These are phyloP conservation scores for Amphiprion clarkii DNA, from an alignment of 2,797 vertebrate species.

Conservation along the genomic window DNA sequence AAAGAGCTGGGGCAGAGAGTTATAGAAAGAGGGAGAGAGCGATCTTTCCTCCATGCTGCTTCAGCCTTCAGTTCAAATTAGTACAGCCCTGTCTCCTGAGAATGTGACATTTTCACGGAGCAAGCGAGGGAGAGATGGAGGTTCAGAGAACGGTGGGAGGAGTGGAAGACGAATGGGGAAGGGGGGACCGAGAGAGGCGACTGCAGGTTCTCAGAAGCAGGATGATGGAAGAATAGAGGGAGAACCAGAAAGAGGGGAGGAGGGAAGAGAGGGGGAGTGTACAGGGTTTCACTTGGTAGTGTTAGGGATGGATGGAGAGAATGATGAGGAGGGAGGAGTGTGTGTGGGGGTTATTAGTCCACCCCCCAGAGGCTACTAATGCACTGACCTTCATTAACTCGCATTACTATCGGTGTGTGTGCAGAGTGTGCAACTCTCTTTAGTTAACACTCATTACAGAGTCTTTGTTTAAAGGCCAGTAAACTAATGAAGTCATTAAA, in stretches of 20 bases:
- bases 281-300: constrained; percentile 52
- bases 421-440: constrained; percentile 64
- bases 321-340: constrained; percentile 61
- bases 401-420: constrained; percentile 74
- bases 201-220: constrained; percentile 62
- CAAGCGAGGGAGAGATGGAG: constrained; percentile 72
- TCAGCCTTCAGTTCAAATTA: constrained; percentile 86
- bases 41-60: constrained; percentile 77
- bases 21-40: constrained; percentile 47
- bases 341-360: constrained; percentile 72
- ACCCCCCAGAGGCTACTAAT: constrained; percentile 82
- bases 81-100: constrained; percentile 79
- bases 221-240: constrained; percentile 54
- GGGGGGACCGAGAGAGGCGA: constrained; percentile 37
- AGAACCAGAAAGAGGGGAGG: constrained; percentile 26
- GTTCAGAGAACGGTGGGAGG: constrained; percentile 51
- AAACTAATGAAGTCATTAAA: constrained; percentile 98
- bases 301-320: constrained; percentile 70
- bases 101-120: constrained; percentile 84
- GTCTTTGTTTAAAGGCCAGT: constrained; percentile 92
- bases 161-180: constrained; percentile 58
- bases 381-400: constrained; percentile 85
- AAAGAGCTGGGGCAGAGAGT: constrained; percentile 27
- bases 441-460: constrained; percentile 83
- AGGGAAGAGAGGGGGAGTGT: background rate